A percentile compares a stretch with the other conserved stretches of the same genome.
Evolutionary conservation across 2,113 vertebrate genomes (phyloP).

Genomic region (Chionomys nivalis): DNA sequence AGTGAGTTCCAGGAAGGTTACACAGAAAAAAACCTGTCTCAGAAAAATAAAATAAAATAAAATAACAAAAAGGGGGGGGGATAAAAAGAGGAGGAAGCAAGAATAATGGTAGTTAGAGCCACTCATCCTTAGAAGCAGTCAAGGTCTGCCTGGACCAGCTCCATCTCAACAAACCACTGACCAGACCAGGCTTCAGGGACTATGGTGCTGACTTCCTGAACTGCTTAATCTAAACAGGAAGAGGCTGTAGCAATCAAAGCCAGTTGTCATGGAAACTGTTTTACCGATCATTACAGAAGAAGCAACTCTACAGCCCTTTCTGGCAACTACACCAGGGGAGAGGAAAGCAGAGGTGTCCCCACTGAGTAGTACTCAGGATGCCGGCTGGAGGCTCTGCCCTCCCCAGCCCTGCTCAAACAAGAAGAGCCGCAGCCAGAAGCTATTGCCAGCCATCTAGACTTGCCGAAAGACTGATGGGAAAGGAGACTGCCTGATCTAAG

Average conservation of each 20-base stretch:
- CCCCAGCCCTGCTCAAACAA: not conserved
- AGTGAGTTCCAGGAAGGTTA: not conserved
- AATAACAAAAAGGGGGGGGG: too few relatives aligned
- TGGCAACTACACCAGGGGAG: too few relatives aligned
- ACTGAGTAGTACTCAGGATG: not conserved
- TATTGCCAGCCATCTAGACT: not conserved
- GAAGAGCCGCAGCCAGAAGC: not conserved
- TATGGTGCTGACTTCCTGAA: not conserved
- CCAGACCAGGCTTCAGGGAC: not conserved
- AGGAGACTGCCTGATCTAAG: not conserved
- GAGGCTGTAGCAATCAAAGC: not conserved
- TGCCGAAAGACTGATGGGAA: rapidly evolving
- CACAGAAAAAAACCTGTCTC: not conserved
- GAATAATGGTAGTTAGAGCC: not conserved
- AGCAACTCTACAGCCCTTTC: not conserved
- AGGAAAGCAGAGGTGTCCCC: not conserved
- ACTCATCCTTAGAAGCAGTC: not conserved
- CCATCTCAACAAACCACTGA: not conserved
- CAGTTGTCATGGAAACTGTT: constrained; percentile 60
- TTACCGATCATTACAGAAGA: constrained; percentile 27
- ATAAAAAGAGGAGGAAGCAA: too few relatives aligned
- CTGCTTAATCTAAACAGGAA: constrained; percentile 42
- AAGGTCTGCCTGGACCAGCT: not conserved
- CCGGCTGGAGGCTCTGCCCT: not conserved
- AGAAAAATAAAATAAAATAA: not conserved